Evolutionary conservation across 2,888 invertebrate genomes (phyloP).

Genomic region (Linnaemya vulpina): DNA sequence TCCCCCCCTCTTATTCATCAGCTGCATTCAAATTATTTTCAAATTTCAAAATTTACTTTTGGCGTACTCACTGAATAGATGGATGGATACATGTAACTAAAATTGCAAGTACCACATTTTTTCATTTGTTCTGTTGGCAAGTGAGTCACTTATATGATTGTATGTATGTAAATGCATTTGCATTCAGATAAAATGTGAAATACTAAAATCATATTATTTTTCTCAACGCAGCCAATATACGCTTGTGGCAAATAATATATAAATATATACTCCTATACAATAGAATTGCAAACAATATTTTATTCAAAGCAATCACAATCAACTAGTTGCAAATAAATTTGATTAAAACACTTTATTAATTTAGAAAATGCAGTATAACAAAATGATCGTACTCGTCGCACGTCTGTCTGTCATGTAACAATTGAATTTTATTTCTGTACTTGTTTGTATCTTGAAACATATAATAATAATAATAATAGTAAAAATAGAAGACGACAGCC

Average conservation of each 20-base stretch:
- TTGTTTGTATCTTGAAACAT: not conserved
- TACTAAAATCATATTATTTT: conserved; percentile 20
- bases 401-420: conserved; percentile 50
- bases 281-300: conserved; percentile 46
- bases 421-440: conserved; percentile 39
- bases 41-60: conserved; percentile 67
- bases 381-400: conserved; percentile 23
- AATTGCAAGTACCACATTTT: conserved; percentile 49
- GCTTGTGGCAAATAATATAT: not conserved
- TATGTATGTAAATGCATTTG: too few species aligned
- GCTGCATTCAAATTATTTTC: conserved; percentile 44
- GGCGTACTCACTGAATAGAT: conserved; percentile 19
- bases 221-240: conserved; percentile 28
- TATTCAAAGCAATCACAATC: conserved; percentile 44
- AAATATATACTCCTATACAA: not conserved
- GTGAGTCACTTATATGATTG: conserved; percentile 60
- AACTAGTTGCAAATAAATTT: conserved; percentile 52
- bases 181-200: conserved; percentile 25
- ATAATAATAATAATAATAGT: not conserved
- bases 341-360: conserved; percentile 67
- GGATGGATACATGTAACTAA: conserved; percentile 27
- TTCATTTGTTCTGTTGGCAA: conserved; percentile 44
- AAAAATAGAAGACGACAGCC: conserved; percentile 5
- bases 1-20: conserved; percentile 29
- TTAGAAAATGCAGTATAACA: conserved; percentile 17